Base-by-base conservation (phyloP, 2,888 invertebrate species). In the Patella caerulea region DNA sequence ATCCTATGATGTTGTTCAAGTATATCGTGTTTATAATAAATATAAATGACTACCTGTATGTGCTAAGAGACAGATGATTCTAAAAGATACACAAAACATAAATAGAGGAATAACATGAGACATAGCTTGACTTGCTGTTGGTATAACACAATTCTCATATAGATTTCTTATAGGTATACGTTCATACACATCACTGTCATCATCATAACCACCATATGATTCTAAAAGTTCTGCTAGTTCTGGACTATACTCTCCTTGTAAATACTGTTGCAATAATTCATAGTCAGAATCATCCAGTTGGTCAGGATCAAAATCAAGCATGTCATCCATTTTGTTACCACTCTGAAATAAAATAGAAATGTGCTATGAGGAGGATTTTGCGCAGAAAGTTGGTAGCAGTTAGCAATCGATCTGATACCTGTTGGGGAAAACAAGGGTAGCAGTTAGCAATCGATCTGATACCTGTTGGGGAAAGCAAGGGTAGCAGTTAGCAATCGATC, bases 51-150 rank as follows among this genome's bases (percentile, higher is more conserved):
- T 45, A 45, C 45, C 45, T 45, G 45, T 1, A 45, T 45, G 45
- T 45, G 45, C 45, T 9, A 45, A 9, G 45, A 45, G 82, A 76
- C 85, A 81, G 71, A 88, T 83, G 7, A 89, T 72, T 71, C 87
- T 85, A 76, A 85, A 88, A 12, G 88, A 80, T 74, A 90, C 83
- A 74, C 90, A 90, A 73, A 90, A 78, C n/a, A 87, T 81, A 24
- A 90, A 79, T 24, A 90, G 80, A 0, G 89, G 88, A 19, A 87
- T 76, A 15, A 91, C 75, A 73, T 86, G 86, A 65, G 86, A 82
- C n/a, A 86, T 65, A 11, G 89, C 87, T 79, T 90, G 90, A n/a
- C 83, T 82, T 54, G 87, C 72, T 2, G 88, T 90, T 17, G 90
- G 90, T 2, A 87, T 65, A 12, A 91, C 75, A 81, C 91, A 91